A percentile compares a stretch with the other conserved stretches of the same genome.
Conservation (phyloP, 2,113 vertebrate genomes). For the Sphyrna mokarran region DNA sequence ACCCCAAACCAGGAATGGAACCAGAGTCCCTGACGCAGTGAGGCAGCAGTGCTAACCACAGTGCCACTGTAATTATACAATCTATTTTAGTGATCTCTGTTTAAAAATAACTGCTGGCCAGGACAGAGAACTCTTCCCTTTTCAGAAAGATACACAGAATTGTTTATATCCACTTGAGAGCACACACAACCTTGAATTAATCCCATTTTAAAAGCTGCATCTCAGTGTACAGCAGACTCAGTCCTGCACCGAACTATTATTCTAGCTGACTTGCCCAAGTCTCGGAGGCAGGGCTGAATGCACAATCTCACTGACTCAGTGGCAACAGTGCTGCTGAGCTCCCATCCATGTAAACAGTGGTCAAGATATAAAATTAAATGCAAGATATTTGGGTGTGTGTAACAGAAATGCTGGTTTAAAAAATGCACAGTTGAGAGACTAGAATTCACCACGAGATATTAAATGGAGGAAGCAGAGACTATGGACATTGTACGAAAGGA, state of each 20-base stretch:
- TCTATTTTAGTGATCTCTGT: not conserved
- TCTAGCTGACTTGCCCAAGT: not conserved
- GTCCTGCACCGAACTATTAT: not conserved
- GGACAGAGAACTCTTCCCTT: not conserved
- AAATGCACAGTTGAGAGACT: not conserved
- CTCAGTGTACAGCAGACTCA: not conserved
- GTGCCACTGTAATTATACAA: not conserved
- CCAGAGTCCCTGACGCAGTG: no score
- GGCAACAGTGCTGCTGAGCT: not conserved
- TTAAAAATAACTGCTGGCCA: not conserved
- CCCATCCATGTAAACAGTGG: not conserved
- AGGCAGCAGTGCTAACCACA: no score
- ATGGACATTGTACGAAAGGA: not conserved
- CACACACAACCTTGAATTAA: not conserved
- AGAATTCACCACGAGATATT: not conserved
- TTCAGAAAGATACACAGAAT: not conserved
- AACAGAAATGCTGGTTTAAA: not conserved
- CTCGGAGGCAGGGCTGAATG: not conserved
- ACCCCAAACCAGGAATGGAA: no score
- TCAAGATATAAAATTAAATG: not conserved
- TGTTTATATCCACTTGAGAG: not conserved
- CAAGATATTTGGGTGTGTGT: not conserved
- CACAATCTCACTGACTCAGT: not conserved
- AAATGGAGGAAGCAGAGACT: not conserved
- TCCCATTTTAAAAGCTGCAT: not conserved